These are phyloP conservation scores for Brachyalestes nurse DNA, from an alignment of 2,797 vertebrate species.

Conservation along the genomic window DNA sequence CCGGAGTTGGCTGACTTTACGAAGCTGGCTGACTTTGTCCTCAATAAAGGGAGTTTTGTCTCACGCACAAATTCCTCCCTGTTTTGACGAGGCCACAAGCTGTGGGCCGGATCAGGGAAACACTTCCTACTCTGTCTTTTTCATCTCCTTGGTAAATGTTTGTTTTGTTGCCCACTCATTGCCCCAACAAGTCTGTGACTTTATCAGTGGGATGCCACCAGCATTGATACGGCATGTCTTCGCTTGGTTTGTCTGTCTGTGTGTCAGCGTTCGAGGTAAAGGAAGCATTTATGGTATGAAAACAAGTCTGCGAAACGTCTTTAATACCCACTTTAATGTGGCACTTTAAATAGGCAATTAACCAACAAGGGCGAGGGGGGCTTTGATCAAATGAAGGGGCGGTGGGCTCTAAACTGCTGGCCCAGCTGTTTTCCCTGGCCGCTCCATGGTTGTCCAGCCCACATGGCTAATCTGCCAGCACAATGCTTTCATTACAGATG, in stretches of 20 bases:
- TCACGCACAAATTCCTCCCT: constrained; percentile 33
- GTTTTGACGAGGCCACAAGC: constrained; percentile 45
- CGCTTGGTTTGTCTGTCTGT: not conserved
- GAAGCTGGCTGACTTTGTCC: constrained; percentile 17
- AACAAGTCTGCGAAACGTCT: not conserved
- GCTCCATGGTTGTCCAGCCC: constrained; percentile 28
- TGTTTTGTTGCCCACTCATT: constrained; percentile 39
- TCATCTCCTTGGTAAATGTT: constrained; percentile 39
- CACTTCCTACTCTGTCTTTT: constrained; percentile 47
- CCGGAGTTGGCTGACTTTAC: not conserved
- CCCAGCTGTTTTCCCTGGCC: constrained; percentile 44
- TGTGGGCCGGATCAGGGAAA: constrained; percentile 48
- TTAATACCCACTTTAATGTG: not conserved
- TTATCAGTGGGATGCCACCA: constrained; percentile 43
- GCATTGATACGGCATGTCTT: constrained; percentile 28
- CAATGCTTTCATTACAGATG: constrained; percentile 53
- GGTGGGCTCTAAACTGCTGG: constrained; percentile 29
- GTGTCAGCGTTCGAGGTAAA: not conserved
- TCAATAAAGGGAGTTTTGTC: constrained; percentile 54
- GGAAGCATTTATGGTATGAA: not conserved
- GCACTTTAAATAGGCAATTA: constrained; percentile 14
- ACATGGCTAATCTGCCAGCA: constrained; percentile 44
- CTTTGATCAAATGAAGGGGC: constrained; percentile 29
- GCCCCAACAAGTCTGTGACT: constrained; percentile 27
- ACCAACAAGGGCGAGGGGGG: constrained; percentile 1